Evolutionary conservation across 2,797 vertebrate genomes (phyloP), one percentile per base, ranked within the genome.

Genomic region (Nasua narica): DNA sequence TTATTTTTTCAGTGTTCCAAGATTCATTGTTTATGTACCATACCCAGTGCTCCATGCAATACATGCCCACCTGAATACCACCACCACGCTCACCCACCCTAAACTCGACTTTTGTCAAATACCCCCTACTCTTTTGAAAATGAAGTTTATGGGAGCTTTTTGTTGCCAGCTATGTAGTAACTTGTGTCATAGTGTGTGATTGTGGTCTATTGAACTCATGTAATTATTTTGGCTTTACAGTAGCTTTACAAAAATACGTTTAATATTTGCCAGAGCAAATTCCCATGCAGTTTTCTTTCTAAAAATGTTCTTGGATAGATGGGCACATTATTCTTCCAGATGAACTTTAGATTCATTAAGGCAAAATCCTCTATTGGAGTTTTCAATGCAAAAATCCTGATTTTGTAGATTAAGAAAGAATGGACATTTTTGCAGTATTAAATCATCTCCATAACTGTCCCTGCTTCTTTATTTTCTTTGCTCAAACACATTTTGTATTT

Each of bases 211-310:
- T 60, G 69, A 87, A 89, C 32, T 88, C 13, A 10, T 54, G 13
- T 72, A 82, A 91, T 89, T 93, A 76, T 65, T 85, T 48, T 86
- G 86, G 40, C 3, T 72, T 91, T 92, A 86, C 11, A 91, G 69
- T 82, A 91, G 46, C 4, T 95, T 94, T 88, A 72, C 48, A 95
- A 87, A 96, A 94, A 89, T 72, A 72, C 14, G 40, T 50, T 90
- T 81, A 91, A 77, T n/a, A 69, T 74, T 60, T 94, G 10, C 48
- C 54, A 27, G 48, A 21, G 67, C 6, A 88, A 94, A 88, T 85
- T 16, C 12, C 7, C 14, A 29, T 29, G 6, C 16, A 86, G 50
- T 77, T 89, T 86, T 93, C 54, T 83, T 95, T 95, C 81, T 95
- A 69, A 96, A 87, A 87, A 52, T 72, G 12, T 89, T 95, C 32